Evolutionary conservation across 2,797 vertebrate species (phyloP).

Genomic region (Acrossocheilus fasciatus): DNA sequence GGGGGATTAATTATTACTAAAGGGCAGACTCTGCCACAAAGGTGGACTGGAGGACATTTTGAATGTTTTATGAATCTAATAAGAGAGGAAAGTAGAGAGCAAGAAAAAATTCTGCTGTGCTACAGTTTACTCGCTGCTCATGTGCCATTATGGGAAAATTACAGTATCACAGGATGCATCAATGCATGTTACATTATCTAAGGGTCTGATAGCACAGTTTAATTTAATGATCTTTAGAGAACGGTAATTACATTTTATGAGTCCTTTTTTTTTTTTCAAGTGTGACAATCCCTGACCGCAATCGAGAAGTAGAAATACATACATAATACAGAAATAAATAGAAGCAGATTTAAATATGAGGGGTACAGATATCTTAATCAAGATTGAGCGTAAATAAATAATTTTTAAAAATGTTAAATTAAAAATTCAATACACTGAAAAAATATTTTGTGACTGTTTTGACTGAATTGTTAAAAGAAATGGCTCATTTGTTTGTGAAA

Average conservation of each 20-base stretch:
- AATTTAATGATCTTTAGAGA: constrained; percentile 3
- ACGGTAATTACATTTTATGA: not conserved
- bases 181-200: not conserved
- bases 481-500: constrained; percentile 25
- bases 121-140: constrained; percentile 12
- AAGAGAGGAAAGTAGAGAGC: constrained; percentile 49
- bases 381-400: not conserved
- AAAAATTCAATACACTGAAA: not conserved
- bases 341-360: not conserved
- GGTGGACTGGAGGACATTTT: constrained; percentile 68
- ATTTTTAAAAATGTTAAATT: not conserved
- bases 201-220: not conserved
- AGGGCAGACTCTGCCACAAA: constrained; percentile 65
- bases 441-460: not conserved
- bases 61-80: constrained; percentile 74
- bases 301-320: not conserved
- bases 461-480: not conserved
- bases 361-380: not conserved
- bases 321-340: not conserved
- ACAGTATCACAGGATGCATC: constrained; percentile 59
- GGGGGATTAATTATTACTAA: constrained; percentile 77
- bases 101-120: constrained; percentile 31
- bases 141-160: constrained; percentile 35
- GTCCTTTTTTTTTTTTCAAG: no score
- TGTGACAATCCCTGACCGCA: not conserved